Percentiles rank a stretch among this genome's conserved stretches.
Evolutionary conservation across 2,797 vertebrate genomes (phyloP).

Genomic region (Xenentodon cancila): DNA sequence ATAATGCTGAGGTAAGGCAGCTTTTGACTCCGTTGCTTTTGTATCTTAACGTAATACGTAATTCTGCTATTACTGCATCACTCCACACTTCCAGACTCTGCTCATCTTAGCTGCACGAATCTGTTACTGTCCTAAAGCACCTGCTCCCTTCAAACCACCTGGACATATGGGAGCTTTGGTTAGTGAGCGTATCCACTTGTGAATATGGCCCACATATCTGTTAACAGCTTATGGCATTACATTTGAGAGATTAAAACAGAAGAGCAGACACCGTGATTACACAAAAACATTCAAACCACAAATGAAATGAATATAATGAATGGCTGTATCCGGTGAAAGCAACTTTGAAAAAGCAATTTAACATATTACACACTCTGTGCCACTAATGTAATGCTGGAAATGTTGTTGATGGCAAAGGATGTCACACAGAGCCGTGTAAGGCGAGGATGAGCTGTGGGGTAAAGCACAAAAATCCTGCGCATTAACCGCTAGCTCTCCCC

Average conservation of each 20-base stretch:
- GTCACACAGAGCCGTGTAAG: constrained; percentile 73
- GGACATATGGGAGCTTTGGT: constrained; percentile 56
- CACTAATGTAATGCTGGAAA: constrained; percentile 75
- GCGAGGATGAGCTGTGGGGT: constrained; percentile 74
- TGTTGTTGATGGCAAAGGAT: constrained; percentile 68
- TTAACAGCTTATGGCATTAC: constrained; percentile 72
- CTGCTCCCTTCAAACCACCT: constrained; percentile 51
- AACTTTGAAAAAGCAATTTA: constrained; percentile 77
- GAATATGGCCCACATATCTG: constrained; percentile 71
- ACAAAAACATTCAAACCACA: constrained; percentile 49
- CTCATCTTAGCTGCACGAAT: constrained; percentile 1
- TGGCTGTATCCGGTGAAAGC: constrained; percentile 36
- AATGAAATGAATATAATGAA: constrained; percentile 73
- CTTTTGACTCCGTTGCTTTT: too few species aligned
- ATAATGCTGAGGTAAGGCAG: too few species aligned
- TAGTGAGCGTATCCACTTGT: constrained; percentile 47
- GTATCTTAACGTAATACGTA: too few species aligned
- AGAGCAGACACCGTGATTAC: constrained; percentile 60
- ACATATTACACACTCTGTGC: constrained; percentile 74
- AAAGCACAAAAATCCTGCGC: constrained; percentile 78
- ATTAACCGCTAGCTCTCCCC: constrained; percentile 73
- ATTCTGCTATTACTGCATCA: too few species aligned
- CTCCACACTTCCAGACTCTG: too few species aligned
- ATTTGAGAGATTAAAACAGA: constrained; percentile 74
- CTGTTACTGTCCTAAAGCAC: constrained; percentile 49